A percentile compares a stretch with the other conserved stretches of the same genome.
These are phyloP conservation scores for Oncorhynchus gorbuscha DNA, from an alignment of 2,113 vertebrate genomes.

Conservation along the genomic window DNA sequence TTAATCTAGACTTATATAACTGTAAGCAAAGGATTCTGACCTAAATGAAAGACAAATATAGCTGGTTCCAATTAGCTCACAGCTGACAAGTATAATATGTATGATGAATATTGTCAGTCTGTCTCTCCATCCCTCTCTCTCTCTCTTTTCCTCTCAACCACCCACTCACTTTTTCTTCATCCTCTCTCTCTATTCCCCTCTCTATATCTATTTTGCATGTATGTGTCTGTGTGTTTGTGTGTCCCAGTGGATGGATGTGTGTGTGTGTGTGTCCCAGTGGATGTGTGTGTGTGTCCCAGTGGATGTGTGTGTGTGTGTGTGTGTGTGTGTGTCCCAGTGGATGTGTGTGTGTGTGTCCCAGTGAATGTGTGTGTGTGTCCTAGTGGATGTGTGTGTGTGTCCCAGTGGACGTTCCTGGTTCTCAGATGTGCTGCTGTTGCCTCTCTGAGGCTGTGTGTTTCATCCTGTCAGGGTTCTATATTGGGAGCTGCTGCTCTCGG, in stretches of 20 bases:
- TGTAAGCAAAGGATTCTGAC: conserved; percentile 1
- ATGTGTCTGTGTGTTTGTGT: not conserved
- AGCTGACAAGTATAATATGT: not conserved
- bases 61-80: conserved; percentile 33
- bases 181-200: not conserved
- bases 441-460: not conserved
- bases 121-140: not conserved
- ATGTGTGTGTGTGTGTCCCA: too few relatives aligned
- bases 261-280: not conserved
- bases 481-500: not conserved
- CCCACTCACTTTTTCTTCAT: not conserved
- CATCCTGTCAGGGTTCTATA: not conserved
- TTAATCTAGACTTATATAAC: too few relatives aligned
- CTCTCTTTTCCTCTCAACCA: not conserved
- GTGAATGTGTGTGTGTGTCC: too few relatives aligned
- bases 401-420: not conserved
- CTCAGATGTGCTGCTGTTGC: not conserved
- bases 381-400: not conserved
- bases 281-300: too few relatives aligned
- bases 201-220: not conserved
- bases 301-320: too few relatives aligned
- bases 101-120: not conserved
- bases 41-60: conserved; percentile 37
- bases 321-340: too few relatives aligned
- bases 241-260: too few relatives aligned